Percentiles rank a stretch among this genome's conserved stretches.
Evolutionary conservation across 2,797 vertebrate genomes (phyloP).

Genomic region (Melanogrammus aeglefinus): DNA sequence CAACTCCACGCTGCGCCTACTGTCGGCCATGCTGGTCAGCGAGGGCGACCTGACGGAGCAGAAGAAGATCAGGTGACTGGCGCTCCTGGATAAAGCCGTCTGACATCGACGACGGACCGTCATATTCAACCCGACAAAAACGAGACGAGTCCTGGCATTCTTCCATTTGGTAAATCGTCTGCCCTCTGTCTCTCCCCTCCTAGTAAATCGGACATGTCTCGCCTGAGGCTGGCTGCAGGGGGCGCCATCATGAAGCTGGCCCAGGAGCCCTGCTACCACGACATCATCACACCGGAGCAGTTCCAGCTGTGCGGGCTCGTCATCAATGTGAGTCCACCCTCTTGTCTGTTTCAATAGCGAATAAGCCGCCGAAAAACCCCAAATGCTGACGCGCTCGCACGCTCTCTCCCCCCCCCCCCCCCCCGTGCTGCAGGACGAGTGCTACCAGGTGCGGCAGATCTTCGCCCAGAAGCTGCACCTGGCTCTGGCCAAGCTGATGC

Average conservation of each 20-base stretch:
- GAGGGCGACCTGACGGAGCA: slow-evolving; percentile 98
- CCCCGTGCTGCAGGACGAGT: slow-evolving; percentile 83
- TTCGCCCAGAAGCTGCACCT: slow-evolving; percentile 97
- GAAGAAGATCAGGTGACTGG: slow-evolving; percentile 90
- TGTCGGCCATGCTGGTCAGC: slow-evolving; percentile 97
- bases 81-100: background rate
- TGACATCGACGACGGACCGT: background rate
- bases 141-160: background rate
- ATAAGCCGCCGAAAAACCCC: background rate
- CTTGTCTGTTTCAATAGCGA: background rate
- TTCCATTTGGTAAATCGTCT: background rate
- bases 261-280: slow-evolving; percentile 98
- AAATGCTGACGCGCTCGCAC: background rate
- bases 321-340: slow-evolving; percentile 85
- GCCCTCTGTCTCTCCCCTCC: slow-evolving; percentile 9
- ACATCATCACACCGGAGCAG: slow-evolving; percentile 99
- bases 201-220: slow-evolving; percentile 99
- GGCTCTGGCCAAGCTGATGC: slow-evolving; percentile 90
- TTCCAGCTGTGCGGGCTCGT: slow-evolving; percentile 98
- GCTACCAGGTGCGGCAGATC: slow-evolving; percentile 98
- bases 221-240: slow-evolving; percentile 93
- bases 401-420: too few species aligned
- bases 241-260: slow-evolving; percentile 99
- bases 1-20: slow-evolving; percentile 93
- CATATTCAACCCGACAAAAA: background rate